phyloP scores from a whole-genome alignment of 2,888 invertebrate genomes.

The Drosophila nigricruria region DNA sequence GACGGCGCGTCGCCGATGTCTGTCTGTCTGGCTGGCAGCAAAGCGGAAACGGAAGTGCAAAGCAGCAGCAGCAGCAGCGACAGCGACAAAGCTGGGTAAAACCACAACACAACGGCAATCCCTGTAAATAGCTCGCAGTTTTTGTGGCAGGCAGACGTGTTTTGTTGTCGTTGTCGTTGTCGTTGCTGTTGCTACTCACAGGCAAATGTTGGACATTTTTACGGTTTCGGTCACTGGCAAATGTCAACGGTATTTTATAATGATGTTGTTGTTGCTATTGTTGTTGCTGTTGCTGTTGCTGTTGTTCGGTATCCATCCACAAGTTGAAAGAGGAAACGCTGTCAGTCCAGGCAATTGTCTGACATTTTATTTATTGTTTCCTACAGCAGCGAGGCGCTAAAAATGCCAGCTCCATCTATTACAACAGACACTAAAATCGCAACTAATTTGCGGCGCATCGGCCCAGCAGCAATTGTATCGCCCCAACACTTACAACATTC shows the following conservation, averaged over 20 bases:
- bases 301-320: conserved; percentile 15
- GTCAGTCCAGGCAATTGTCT: conserved; percentile 43
- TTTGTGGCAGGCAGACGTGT: conserved; percentile 36
- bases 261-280: conserved; percentile 34
- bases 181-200: conserved; percentile 38
- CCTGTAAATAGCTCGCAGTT: conserved; percentile 60
- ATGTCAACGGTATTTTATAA: conserved; percentile 69
- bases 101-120: conserved; percentile 69
- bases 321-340: conserved; percentile 41
- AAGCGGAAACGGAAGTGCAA: conserved; percentile 72
- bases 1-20: conserved; percentile 59
- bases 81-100: conserved; percentile 33
- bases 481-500: conserved; percentile 24
- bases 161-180: conserved; percentile 31
- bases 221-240: conserved; percentile 72
- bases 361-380: conserved; percentile 61
- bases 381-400: conserved; percentile 47
- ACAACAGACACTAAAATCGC: conserved; percentile 27
- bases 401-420: conserved; percentile 28
- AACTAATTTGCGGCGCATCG: conserved; percentile 51
- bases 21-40: conserved; percentile 30
- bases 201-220: conserved; percentile 76
- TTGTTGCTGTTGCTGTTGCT: conserved; percentile 23
- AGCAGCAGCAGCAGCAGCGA: conserved; percentile 39
- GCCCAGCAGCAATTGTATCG: no score